phyloP scores from a whole-genome alignment of 2,113 vertebrate genomes.

The Calypte anna region DNA sequence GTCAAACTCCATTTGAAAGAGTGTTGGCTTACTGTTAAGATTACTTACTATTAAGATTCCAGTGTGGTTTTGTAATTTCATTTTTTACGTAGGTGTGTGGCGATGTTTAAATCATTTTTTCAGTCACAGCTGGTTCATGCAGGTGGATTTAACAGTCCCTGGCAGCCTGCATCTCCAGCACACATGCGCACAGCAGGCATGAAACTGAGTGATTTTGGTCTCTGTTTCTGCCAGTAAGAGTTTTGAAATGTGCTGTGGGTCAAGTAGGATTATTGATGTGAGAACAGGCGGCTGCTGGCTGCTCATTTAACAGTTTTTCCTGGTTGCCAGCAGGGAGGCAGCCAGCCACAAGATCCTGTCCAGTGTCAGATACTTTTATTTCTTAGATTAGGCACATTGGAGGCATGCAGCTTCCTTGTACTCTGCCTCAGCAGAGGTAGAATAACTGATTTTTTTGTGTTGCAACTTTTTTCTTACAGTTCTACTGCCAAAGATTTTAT shows the following conservation, averaged over 20 bases:
- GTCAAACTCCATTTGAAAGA: background rate
- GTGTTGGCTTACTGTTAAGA: background rate
- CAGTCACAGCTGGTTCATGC: background rate
- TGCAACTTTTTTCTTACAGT: background rate
- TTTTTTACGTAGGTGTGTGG: background rate
- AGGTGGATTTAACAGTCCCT: background rate
- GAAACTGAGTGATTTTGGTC: background rate
- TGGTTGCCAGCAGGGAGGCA: background rate
- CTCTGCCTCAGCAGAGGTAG: background rate
- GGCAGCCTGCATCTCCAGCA: background rate
- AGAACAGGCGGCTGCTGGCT: background rate
- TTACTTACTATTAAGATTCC: background rate
- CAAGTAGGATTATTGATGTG: conserved; percentile 6
- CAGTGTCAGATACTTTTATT: background rate
- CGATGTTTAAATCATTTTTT: background rate
- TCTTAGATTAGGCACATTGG: background rate
- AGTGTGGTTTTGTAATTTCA: background rate
- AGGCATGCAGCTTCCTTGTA: background rate
- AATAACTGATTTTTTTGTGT: background rate
- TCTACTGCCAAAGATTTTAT: background rate
- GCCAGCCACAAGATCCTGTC: background rate
- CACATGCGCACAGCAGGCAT: background rate
- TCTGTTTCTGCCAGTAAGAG: background rate
- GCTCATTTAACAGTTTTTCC: background rate
- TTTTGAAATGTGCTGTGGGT: background rate